Conservation (phyloP, 2,888 invertebrate genomes). For the Clostera curtula region DNA sequence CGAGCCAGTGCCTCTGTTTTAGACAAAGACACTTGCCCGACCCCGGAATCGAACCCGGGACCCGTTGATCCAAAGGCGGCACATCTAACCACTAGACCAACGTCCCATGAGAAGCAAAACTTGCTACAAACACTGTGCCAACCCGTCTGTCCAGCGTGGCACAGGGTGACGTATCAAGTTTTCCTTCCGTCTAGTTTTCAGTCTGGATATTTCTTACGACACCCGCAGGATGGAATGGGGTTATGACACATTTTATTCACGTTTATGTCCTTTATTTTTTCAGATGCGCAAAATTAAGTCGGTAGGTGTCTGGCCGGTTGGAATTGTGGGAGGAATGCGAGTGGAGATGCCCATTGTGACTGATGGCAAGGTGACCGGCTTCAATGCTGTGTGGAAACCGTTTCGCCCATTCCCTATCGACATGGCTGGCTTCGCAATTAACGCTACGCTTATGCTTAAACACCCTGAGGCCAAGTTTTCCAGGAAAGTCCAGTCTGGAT, state of each 20-base stretch:
- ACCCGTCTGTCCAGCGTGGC: no score
- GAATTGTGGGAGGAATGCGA: constrained; percentile 94
- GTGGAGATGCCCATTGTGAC: constrained; percentile 91
- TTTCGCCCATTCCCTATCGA: constrained; percentile 96
- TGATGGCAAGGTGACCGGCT: constrained; percentile 70
- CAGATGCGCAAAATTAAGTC: constrained; percentile 86
- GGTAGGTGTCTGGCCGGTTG: constrained; percentile 97
- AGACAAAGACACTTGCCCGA: no score
- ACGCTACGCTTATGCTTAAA: constrained; percentile 81
- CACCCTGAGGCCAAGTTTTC: constrained; percentile 86
- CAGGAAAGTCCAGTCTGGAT: constrained; percentile 89
- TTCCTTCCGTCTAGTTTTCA: no score
- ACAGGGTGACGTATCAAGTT: no score
- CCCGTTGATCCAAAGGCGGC: no score
- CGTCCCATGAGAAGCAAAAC: no score
- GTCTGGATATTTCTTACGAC: not conserved
- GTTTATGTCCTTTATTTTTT: constrained; percentile 24
- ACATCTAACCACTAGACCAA: no score
- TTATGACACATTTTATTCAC: not conserved
- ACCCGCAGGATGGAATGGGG: not conserved
- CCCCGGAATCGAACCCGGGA: no score
- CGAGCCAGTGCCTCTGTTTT: no score
- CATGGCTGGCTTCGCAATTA: constrained; percentile 98
- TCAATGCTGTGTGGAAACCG: constrained; percentile 89
- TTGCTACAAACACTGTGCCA: no score